Conservation (phyloP, 2,888 invertebrate species). For the Conops quadrifasciatus region DNA sequence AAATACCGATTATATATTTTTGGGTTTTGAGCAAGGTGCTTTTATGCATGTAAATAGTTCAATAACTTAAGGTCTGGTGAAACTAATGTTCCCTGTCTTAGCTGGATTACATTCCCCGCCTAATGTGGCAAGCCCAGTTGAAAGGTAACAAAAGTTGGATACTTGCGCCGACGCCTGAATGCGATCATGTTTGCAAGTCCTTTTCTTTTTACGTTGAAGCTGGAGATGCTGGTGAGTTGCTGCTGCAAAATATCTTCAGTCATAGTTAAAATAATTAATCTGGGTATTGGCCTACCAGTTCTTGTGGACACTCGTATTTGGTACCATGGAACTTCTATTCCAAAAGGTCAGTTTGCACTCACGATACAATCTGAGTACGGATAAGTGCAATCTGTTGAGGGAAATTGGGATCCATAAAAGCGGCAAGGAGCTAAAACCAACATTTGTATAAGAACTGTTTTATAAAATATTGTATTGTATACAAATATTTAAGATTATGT, state of each 20-base stretch:
- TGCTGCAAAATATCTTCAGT: neutral
- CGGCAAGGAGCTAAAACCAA: neutral
- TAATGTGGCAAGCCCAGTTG: conserved; percentile 95
- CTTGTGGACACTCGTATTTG: conserved; percentile 89
- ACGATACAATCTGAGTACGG: conserved; percentile 94
- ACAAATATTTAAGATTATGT: neutral
- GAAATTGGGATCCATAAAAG: neutral
- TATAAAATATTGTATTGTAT: neutral
- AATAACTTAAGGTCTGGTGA: neutral
- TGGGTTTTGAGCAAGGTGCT: conserved; percentile 90
- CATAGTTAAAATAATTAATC: neutral
- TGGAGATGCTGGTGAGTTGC: conserved; percentile 80
- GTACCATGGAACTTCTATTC: conserved; percentile 88
- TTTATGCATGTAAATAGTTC: conserved; percentile 81
- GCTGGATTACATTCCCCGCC: conserved; percentile 89
- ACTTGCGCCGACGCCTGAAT: conserved; percentile 86
- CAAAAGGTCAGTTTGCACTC: conserved; percentile 82
- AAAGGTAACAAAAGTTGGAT: conserved; percentile 86
- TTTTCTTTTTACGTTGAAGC: conserved; percentile 82
- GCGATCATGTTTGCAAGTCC: conserved; percentile 77
- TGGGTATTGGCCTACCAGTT: conserved; percentile 66
- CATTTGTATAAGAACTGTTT: neutral
- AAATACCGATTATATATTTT: conserved; percentile 88
- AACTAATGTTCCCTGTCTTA: conserved; percentile 60
- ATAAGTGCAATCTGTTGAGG: conserved; percentile 62